Conservation (phyloP, 2,113 vertebrate species). For the Boulengeromyrus knoepffleri region DNA sequence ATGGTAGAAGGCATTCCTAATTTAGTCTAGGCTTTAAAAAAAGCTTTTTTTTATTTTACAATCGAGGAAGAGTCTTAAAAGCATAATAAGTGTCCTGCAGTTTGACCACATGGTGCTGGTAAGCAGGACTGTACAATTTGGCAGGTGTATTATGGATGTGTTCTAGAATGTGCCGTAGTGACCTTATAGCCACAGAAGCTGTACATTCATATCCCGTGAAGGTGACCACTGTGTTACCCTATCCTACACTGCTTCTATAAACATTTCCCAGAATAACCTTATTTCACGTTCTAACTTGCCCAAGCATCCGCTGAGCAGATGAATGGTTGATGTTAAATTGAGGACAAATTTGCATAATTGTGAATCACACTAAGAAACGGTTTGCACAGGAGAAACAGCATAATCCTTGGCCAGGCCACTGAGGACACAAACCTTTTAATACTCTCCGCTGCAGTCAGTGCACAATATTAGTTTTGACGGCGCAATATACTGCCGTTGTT, state of each 20-base stretch:
- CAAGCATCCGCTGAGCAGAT: neutral
- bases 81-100: neutral
- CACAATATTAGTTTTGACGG: neutral
- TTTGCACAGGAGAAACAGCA: neutral
- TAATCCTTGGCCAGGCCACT: neutral
- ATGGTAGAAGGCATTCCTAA: neutral
- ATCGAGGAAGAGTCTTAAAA: neutral
- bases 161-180: neutral
- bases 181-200: neutral
- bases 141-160: neutral
- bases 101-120: conserved; percentile 17
- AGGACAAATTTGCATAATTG: conserved; percentile 5
- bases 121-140: neutral
- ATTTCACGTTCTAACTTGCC: neutral
- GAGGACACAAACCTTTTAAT: neutral
- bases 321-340: neutral
- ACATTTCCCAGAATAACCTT: neutral
- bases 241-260: neutral
- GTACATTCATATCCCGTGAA: neutral
- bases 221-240: neutral
- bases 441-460: neutral
- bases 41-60: neutral
- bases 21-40: neutral
- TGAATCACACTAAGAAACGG: neutral
- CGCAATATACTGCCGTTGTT: neutral